Evolutionary conservation across 2,113 vertebrate genomes (phyloP).

Genomic region (Grallaria varia): DNA sequence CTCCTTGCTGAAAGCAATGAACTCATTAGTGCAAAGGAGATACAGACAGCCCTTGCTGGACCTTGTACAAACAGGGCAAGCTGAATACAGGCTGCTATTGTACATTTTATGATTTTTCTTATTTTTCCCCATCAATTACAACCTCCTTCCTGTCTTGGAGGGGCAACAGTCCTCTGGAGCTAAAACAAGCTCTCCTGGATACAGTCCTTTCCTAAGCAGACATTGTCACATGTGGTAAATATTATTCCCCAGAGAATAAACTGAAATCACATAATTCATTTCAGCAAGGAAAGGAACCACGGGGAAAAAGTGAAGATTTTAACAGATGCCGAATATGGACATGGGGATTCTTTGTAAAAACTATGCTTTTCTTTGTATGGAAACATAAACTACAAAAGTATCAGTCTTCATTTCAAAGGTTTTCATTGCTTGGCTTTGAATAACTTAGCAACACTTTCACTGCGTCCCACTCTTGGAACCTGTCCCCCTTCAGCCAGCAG

Average conservation of each 20-base stretch:
- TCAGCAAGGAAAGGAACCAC: constrained; percentile 1
- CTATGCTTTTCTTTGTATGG: background rate
- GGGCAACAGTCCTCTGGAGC: background rate
- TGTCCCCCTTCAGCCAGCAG: background rate
- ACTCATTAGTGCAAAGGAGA: background rate
- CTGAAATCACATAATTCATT: constrained; percentile 12
- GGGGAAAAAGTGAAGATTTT: constrained; percentile 24
- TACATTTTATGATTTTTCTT: background rate
- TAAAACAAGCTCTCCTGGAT: background rate
- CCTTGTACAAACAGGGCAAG: background rate
- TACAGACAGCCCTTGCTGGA: background rate
- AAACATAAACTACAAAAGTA: background rate
- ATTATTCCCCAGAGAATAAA: constrained; percentile 40
- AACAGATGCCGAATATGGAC: background rate
- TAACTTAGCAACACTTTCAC: background rate
- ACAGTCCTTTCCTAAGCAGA: constrained; percentile 8
- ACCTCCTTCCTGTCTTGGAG: constrained; percentile 2
- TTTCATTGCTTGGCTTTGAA: background rate
- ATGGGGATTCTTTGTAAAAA: background rate
- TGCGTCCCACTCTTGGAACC: background rate
- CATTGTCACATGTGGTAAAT: constrained; percentile 16
- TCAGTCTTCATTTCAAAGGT: background rate
- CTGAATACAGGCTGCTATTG: constrained; percentile 27
- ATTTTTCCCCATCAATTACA: constrained; percentile 42
- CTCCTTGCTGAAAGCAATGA: background rate